Evolutionary conservation across 2,888 invertebrate genomes (phyloP).

Genomic region (Spatulosminthurus flaviceps): DNA sequence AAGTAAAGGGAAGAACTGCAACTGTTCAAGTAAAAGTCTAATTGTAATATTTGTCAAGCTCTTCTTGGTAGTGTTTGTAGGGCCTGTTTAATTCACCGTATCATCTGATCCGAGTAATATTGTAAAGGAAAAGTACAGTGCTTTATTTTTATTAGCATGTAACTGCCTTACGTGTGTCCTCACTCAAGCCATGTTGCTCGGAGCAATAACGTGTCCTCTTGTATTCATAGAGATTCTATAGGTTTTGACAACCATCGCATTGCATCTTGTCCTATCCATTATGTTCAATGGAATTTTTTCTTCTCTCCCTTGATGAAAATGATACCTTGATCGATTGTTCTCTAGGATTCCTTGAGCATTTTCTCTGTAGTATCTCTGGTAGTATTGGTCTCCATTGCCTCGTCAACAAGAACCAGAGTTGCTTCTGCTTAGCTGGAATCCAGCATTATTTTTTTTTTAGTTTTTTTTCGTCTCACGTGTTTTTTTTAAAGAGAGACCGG

Average conservation of each 20-base stretch:
- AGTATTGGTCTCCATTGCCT: slow-evolving; percentile 31
- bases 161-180: not conserved
- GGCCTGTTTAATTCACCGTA: not conserved
- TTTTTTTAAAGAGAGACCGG: no score
- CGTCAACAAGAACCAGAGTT: not conserved
- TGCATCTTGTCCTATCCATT: slow-evolving; percentile 28
- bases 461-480: not conserved
- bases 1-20: not conserved
- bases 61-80: no score
- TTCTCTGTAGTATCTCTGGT: not conserved
- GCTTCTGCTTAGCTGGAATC: slow-evolving; percentile 48
- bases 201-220: not conserved
- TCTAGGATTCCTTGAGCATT: slow-evolving; percentile 34
- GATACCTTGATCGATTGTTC: slow-evolving; percentile 49
- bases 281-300: slow-evolving; percentile 38
- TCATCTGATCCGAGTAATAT: slow-evolving; percentile 9
- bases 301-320: slow-evolving; percentile 49
- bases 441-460: slow-evolving; percentile 50
- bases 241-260: not conserved
- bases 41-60: not conserved
- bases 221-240: not conserved
- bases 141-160: slow-evolving; percentile 4
- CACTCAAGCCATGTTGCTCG: not conserved
- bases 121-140: not conserved
- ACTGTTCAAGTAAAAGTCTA: not conserved